Conservation (phyloP, 2,113 vertebrate genomes). For the Symphodus melops region DNA sequence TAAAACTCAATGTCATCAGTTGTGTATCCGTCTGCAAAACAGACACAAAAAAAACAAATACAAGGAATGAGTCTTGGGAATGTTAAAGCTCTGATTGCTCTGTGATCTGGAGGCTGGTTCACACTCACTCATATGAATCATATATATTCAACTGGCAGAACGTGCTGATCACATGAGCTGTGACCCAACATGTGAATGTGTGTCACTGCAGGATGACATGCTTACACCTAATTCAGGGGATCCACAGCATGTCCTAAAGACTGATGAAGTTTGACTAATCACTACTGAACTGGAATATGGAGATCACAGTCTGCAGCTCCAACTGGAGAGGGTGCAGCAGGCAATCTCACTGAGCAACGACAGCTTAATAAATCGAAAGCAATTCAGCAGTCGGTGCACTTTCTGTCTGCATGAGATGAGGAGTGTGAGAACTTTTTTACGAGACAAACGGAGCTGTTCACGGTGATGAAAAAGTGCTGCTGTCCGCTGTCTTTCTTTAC, state of each 20-base stretch:
- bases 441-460: constrained; percentile 40
- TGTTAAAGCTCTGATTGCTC: background rate
- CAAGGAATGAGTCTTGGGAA: background rate
- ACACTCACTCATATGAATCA: constrained; percentile 37
- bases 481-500: constrained; percentile 34
- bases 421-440: constrained; percentile 46
- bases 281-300: constrained; percentile 16
- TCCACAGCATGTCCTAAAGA: constrained; percentile 39
- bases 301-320: constrained; percentile 17
- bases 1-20: constrained; percentile 99
- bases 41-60: constrained; percentile 26
- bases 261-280: constrained; percentile 36
- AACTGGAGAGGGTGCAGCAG: constrained; percentile 7
- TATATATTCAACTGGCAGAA: constrained; percentile 1
- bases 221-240: constrained; percentile 17
- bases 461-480: constrained; percentile 36
- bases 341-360: constrained; percentile 49
- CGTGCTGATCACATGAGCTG: constrained; percentile 44
- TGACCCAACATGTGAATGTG: constrained; percentile 40
- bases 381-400: constrained; percentile 57
- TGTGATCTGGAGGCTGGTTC: constrained; percentile 39
- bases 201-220: constrained; percentile 40
- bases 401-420: constrained; percentile 47
- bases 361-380: constrained; percentile 64
- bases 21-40: constrained; percentile 93